Conservation (phyloP, 1,140 invertebrate species). For the Thaumatotibia leucotreta region DNA sequence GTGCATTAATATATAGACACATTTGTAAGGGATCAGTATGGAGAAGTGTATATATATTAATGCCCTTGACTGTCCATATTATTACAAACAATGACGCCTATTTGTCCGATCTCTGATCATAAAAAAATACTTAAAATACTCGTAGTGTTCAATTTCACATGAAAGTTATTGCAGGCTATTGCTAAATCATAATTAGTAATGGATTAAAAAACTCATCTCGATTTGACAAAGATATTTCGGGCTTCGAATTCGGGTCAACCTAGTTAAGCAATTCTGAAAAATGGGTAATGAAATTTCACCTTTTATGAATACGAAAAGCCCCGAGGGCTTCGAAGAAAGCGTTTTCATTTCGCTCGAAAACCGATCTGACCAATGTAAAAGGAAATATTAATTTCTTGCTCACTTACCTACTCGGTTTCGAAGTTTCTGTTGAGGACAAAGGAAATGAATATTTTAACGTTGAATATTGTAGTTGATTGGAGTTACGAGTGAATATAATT, state of each 20-base stretch:
- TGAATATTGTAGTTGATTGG: not conserved
- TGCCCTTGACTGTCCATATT: too few relatives aligned
- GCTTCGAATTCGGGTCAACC: constrained; percentile 7
- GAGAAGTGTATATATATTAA: too few relatives aligned
- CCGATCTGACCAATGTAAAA: constrained; percentile 10
- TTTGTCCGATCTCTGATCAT: too few relatives aligned
- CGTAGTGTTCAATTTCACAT: too few relatives aligned
- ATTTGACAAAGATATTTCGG: not conserved
- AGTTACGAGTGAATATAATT: not conserved
- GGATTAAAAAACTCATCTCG: not conserved
- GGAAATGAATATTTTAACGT: not conserved
- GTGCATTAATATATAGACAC: too few relatives aligned
- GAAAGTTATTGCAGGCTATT: too few relatives aligned
- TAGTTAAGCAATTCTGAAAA: constrained; percentile 6
- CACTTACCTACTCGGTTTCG: not conserved
- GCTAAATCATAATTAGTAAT: not conserved
- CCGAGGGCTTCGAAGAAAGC: not conserved
- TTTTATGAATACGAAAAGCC: constrained; percentile 13
- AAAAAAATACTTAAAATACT: too few relatives aligned
- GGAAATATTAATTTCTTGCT: constrained; percentile 12
- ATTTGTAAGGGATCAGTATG: too few relatives aligned
- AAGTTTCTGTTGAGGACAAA: constrained; percentile 8
- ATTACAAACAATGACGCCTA: too few relatives aligned
- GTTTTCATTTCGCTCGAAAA: not conserved
- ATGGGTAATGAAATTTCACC: constrained; percentile 12